These are phyloP conservation scores for Erpetoichthys calabaricus DNA, from an alignment of 2,797 vertebrate species.

Conservation along the genomic window DNA sequence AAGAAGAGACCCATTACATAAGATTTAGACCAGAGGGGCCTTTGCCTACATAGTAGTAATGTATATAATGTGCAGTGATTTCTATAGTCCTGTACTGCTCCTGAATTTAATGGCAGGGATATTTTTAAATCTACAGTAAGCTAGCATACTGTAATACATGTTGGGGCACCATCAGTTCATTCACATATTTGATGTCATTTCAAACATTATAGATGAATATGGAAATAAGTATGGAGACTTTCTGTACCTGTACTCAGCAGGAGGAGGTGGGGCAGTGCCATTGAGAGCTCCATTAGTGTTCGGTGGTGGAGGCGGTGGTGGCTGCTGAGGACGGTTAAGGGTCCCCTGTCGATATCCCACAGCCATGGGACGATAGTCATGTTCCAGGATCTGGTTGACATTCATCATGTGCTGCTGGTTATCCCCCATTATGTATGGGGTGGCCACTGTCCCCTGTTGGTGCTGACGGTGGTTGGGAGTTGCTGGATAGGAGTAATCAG, in stretches of 20 bases:
- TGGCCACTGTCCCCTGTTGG: slow-evolving; percentile 61
- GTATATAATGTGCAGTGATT: too few species aligned
- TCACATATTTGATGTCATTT: too few species aligned
- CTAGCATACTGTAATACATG: too few species aligned
- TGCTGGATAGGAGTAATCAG: slow-evolving; percentile 74
- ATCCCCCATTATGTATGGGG: slow-evolving; percentile 54
- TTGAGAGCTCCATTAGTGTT: slow-evolving; percentile 57
- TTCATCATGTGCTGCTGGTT: slow-evolving; percentile 32
- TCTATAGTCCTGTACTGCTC: too few species aligned
- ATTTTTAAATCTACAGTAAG: too few species aligned
- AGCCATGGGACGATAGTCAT: slow-evolving; percentile 57
- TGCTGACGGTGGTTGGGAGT: slow-evolving; percentile 77
- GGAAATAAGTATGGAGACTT: too few species aligned
- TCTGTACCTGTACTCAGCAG: slow-evolving; percentile 73
- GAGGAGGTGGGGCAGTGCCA: slow-evolving; percentile 54
- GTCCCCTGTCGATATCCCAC: slow-evolving; percentile 65
- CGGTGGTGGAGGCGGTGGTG: slow-evolving; percentile 77
- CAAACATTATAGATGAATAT: too few species aligned
- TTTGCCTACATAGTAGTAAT: too few species aligned
- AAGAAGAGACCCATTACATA: too few species aligned
- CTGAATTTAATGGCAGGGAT: too few species aligned
- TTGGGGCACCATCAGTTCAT: too few species aligned
- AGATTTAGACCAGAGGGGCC: too few species aligned
- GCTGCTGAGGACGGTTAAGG: slow-evolving; percentile 77
- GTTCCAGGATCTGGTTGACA: slow-evolving; percentile 53